These are phyloP conservation scores for Coracias cyanogaster DNA, from an alignment of 2,797 vertebrate genomes.

Conservation along the genomic window DNA sequence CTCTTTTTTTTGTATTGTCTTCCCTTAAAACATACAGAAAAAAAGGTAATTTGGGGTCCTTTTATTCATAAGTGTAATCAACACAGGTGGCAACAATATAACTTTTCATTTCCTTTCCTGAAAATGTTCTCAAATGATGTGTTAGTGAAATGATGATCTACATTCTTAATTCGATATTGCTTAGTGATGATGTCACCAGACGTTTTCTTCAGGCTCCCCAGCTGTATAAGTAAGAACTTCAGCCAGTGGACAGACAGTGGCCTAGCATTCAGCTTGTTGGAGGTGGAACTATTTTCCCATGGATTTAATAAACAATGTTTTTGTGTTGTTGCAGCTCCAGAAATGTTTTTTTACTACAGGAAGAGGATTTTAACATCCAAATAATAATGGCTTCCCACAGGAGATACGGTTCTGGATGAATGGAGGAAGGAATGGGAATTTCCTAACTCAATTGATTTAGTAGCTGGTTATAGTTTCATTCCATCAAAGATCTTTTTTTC, in stretches of 20 bases:
- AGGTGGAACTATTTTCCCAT: slow-evolving; percentile 64
- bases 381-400: slow-evolving; percentile 73
- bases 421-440: slow-evolving; percentile 70
- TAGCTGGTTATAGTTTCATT: slow-evolving; percentile 69
- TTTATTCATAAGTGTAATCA: slow-evolving; percentile 52
- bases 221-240: background rate
- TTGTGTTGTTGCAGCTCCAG: slow-evolving; percentile 52
- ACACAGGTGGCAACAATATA: slow-evolving; percentile 64
- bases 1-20: background rate
- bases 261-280: slow-evolving; percentile 10
- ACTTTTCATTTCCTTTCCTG: slow-evolving; percentile 72
- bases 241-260: slow-evolving; percentile 43
- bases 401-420: slow-evolving; percentile 67
- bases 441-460: slow-evolving; percentile 71
- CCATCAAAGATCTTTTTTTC: slow-evolving; percentile 76
- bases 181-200: slow-evolving; percentile 55
- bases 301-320: slow-evolving; percentile 60
- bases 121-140: slow-evolving; percentile 51
- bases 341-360: slow-evolving; percentile 58
- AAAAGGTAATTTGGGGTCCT: background rate
- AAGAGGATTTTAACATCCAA: slow-evolving; percentile 74
- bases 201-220: slow-evolving; percentile 32
- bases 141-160: slow-evolving; percentile 57
- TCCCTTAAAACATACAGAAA: background rate
- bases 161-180: slow-evolving; percentile 22